These are phyloP conservation scores for Tretioscincus oriximinensis DNA, from an alignment of 2,113 vertebrate species.

Conservation along the genomic window DNA sequence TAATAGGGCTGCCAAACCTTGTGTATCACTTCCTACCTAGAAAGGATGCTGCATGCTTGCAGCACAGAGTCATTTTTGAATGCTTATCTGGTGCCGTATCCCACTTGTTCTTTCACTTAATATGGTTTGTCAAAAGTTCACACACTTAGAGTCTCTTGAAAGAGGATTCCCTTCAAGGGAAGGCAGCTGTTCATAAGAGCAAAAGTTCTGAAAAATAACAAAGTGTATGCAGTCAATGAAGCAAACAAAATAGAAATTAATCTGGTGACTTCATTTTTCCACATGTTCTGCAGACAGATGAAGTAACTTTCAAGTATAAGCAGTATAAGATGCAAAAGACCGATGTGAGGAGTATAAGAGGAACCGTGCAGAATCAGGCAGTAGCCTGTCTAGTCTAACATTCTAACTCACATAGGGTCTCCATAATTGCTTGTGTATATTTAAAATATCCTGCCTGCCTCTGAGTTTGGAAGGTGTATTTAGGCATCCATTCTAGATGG, in stretches of 20 bases:
- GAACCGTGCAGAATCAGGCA: no score
- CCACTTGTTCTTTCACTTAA: not conserved
- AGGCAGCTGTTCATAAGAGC: not conserved
- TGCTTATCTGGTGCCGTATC: not conserved
- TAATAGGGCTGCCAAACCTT: slow-evolving; percentile 75
- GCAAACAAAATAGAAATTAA: not conserved
- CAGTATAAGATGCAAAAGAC: not conserved
- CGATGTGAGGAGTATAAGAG: not conserved
- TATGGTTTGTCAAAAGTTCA: not conserved
- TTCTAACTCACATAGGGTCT: no score
- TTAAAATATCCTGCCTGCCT: no score
- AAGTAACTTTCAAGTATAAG: no score
- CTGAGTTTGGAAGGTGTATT: no score
- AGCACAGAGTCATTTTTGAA: slow-evolving; percentile 46
- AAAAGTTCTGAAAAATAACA: not conserved
- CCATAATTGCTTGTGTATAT: no score
- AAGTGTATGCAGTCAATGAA: not conserved
- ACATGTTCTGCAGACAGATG: no score
- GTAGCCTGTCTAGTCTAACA: no score
- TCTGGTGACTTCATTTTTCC: not conserved
- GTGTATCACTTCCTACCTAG: slow-evolving; percentile 80
- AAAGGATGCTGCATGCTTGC: slow-evolving; percentile 79
- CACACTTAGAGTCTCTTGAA: not conserved
- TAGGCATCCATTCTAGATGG: no score
- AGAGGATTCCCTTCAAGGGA: not conserved